phyloP scores from a whole-genome alignment of 2,113 vertebrate species.

The Rafetus swinhoei region DNA sequence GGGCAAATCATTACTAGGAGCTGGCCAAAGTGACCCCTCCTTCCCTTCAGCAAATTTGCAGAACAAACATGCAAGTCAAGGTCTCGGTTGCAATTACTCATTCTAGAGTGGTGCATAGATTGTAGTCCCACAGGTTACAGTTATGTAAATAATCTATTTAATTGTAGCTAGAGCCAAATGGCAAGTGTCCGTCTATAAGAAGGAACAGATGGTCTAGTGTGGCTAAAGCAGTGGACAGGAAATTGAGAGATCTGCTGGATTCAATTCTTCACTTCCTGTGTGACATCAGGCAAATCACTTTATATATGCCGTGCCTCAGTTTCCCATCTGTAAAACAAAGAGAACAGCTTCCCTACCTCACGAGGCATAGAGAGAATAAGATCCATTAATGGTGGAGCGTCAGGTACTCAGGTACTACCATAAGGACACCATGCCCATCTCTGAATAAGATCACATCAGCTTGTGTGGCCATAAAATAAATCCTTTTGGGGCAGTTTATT shows the following conservation, averaged over 20 bases:
- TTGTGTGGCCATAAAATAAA: not conserved
- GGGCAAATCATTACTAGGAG: not conserved
- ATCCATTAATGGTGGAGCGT: not conserved
- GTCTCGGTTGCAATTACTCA: not conserved
- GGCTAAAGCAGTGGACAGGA: not conserved
- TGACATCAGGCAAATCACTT: not conserved
- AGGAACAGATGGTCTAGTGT: not conserved
- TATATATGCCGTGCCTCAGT: not conserved
- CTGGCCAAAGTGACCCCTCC: not conserved
- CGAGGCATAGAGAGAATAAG: not conserved
- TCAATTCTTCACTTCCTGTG: not conserved
- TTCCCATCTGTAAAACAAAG: not conserved
- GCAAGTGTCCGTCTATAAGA: not conserved
- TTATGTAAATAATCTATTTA: not conserved
- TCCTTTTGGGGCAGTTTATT: not conserved
- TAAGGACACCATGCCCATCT: not conserved
- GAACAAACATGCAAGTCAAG: not conserved
- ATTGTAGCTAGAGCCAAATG: not conserved
- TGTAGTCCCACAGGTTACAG: not conserved
- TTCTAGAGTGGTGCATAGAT: not conserved
- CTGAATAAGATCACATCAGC: not conserved
- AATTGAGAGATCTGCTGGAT: not conserved
- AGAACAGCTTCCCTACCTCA: not conserved
- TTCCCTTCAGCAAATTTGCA: not conserved
- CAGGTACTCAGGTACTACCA: not conserved